phyloP scores from a whole-genome alignment of 2,797 vertebrate genomes.

The Gouania willdenowi region DNA sequence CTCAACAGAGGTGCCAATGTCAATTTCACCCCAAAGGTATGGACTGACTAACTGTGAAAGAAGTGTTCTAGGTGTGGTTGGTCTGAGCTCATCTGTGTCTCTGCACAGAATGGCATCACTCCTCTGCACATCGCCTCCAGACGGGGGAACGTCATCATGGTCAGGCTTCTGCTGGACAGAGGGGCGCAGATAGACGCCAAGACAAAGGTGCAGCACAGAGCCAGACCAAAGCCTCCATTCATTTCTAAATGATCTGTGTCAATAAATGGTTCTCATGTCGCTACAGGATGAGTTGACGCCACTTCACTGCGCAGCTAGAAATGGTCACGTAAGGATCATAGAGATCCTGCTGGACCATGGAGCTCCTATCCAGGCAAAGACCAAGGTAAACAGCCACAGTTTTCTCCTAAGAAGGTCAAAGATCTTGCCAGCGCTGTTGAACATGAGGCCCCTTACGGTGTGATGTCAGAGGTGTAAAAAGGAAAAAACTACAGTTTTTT shows the following conservation, averaged over 20 bases:
- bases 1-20: slow-evolving; percentile 95
- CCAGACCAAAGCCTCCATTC: background rate
- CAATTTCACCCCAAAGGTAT: slow-evolving; percentile 96
- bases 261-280: slow-evolving; percentile 10
- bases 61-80: background rate
- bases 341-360: slow-evolving; percentile 95
- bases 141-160: slow-evolving; percentile 96
- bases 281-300: slow-evolving; percentile 93
- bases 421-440: too few species aligned
- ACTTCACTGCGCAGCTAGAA: slow-evolving; percentile 94
- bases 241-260: slow-evolving; percentile 10
- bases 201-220: slow-evolving; percentile 83
- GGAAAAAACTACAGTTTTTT: too few species aligned
- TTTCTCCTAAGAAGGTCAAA: too few species aligned
- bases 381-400: slow-evolving; percentile 79
- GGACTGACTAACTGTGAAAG: background rate
- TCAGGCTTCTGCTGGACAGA: slow-evolving; percentile 93
- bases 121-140: slow-evolving; percentile 95
- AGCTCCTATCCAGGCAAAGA: slow-evolving; percentile 96
- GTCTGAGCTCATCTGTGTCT: slow-evolving; percentile 17
- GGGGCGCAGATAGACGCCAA: slow-evolving; percentile 93
- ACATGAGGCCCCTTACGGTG: too few species aligned
- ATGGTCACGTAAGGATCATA: slow-evolving; percentile 92
- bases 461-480: too few species aligned
- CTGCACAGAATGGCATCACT: slow-evolving; percentile 91